Percentiles rank a stretch among this genome's conserved stretches.
Conservation (phyloP, 1,140 invertebrate genomes). For the Tetramorium alpestre region DNA sequence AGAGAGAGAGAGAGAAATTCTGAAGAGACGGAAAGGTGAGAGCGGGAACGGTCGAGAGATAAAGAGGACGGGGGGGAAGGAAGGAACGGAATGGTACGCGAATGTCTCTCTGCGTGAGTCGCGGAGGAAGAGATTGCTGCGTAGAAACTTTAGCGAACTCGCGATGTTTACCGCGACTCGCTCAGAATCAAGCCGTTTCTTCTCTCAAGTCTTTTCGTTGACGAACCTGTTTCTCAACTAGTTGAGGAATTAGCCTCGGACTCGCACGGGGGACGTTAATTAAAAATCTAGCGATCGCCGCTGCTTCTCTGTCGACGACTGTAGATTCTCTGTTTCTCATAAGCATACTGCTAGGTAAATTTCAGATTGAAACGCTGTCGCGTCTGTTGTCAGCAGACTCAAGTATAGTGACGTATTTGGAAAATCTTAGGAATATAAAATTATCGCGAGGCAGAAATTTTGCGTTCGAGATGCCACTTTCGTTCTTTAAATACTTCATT, state of each 20-base stretch:
- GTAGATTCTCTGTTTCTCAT: background rate
- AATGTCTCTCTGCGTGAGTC: slow-evolving; percentile 27
- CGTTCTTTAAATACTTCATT: background rate
- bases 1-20: background rate
- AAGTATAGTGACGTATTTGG: background rate
- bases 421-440: background rate
- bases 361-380: background rate
- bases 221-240: slow-evolving; percentile 69
- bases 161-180: slow-evolving; percentile 74
- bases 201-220: background rate
- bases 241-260: slow-evolving; percentile 65
- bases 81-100: background rate
- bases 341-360: background rate
- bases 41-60: background rate
- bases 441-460: background rate
- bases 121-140: slow-evolving; percentile 51
- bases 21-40: background rate
- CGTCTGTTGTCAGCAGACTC: background rate
- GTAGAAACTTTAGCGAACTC: slow-evolving; percentile 66
- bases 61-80: background rate
- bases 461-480: background rate
- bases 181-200: slow-evolving; percentile 56
- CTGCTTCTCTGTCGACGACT: background rate
- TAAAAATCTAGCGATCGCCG: slow-evolving; percentile 70
- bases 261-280: slow-evolving; percentile 70